Base-by-base conservation (phyloP, 1,140 invertebrate genomes). In the Babylonia areolata region DNA sequence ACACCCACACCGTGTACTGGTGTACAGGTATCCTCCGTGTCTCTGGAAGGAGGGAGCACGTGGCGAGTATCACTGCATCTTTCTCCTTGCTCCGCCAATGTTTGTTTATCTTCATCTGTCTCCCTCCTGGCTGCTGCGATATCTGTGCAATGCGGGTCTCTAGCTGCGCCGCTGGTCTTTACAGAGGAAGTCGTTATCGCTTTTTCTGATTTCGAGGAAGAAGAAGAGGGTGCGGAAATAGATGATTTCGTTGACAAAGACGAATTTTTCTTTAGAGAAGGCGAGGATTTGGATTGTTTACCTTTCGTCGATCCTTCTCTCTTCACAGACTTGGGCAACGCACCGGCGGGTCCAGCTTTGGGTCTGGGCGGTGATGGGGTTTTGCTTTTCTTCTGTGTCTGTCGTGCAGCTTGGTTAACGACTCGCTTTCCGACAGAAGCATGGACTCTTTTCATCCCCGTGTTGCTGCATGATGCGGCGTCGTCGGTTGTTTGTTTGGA, bases 241-340 rank as follows among this genome's bases (percentile, higher is more conserved):
- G 84, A 78, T 85, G 73, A 85, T 75, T 31, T 75, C n/a, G 71
- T 28, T 75, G 84, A 46, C n/a, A 39, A 81, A 58, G 40, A 35
- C 11, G 82, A 39, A 71, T 58, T 39, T 77, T 77, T 80, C 78
- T 80, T 80, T 12, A 54, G 3, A 2, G 78, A 20, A 0, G 42
- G 33, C 12, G 37, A 28, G 17, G 42, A 6, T 28, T 80, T 80
- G 3, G 78, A 31, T 1, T 42, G 6, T 40, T 54, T 80, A 0
- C 1, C 40, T 54, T 80, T 80, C 3, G 39, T 15, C 11, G 42
- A 80, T 3, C 28, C 78, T 15, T 51, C 77, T 79, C 77, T 79
- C 77, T 73, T 73, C 71, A 73, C 71, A 31, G 64, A 31, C n/a
- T 23, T 23, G 33, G 31, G 12, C 46, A 17, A 51, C 17, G 9